These are phyloP conservation scores for Terebella lapidaria DNA, from an alignment of 2,888 invertebrate species.

Conservation along the genomic window DNA sequence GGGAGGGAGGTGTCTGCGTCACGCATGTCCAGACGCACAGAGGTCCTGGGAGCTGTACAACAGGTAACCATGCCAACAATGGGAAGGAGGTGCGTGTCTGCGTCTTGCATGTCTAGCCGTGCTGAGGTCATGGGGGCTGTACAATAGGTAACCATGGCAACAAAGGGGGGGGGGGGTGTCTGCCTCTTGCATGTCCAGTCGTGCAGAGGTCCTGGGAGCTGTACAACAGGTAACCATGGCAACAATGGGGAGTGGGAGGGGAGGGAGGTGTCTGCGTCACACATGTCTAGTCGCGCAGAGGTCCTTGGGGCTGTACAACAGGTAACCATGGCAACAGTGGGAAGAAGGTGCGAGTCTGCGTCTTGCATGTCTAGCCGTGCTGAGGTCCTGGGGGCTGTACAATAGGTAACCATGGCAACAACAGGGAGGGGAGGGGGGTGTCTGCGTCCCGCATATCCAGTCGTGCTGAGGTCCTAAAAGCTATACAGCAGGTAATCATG, in stretches of 20 bases:
- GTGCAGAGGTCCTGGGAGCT: slow-evolving; percentile 59
- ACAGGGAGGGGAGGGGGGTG: slow-evolving; percentile 38
- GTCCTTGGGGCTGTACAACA: background rate
- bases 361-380: background rate
- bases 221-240: slow-evolving; percentile 58
- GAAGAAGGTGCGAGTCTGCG: too few relatives aligned
- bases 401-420: background rate
- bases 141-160: background rate
- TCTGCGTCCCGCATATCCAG: slow-evolving; percentile 54
- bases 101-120: background rate
- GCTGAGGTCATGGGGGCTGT: background rate
- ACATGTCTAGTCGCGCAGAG: background rate
- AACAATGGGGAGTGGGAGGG: too few relatives aligned
- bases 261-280: slow-evolving; percentile 34
- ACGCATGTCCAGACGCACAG: slow-evolving; percentile 55
- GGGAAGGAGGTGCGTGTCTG: too few relatives aligned
- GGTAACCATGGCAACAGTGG: background rate
- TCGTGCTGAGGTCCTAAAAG: slow-evolving; percentile 58
- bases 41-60: slow-evolving; percentile 61
- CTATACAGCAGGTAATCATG: slow-evolving; percentile 58
- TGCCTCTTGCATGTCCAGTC: slow-evolving; percentile 52
- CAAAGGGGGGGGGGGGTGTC: slow-evolving; percentile 45
- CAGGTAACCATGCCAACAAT: slow-evolving; percentile 39
- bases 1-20: slow-evolving; percentile 52
- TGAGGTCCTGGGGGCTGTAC: background rate